Evolutionary conservation across 2,888 invertebrate species (phyloP).

Genomic region (Phoenoteleia sp.): DNA sequence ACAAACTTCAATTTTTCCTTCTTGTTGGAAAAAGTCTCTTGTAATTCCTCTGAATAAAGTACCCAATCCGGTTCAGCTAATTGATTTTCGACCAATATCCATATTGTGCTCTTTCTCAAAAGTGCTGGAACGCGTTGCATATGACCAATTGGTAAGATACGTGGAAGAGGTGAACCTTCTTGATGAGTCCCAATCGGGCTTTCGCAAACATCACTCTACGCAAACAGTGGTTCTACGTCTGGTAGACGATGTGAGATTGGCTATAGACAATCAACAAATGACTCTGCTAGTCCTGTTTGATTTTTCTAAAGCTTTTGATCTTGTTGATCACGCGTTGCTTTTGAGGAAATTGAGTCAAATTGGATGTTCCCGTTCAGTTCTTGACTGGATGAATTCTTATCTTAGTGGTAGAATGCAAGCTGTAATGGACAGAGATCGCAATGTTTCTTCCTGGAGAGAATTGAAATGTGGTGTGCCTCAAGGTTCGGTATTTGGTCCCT

Average conservation of each 20-base stretch:
- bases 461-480: not conserved
- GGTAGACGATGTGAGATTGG: constrained; percentile 1
- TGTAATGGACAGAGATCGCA: not conserved
- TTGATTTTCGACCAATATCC: constrained; percentile 14
- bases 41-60: not conserved
- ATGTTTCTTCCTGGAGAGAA: not conserved
- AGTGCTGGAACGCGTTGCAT: not conserved
- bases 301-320: constrained; percentile 16
- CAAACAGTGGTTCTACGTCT: constrained; percentile 1
- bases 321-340: constrained; percentile 2
- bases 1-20: not conserved
- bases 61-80: not conserved
- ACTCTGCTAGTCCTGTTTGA: constrained; percentile 16
- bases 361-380: not conserved
- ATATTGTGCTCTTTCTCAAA: not conserved
- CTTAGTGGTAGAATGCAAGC: not conserved
- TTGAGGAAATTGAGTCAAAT: not conserved
- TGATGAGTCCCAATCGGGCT: constrained; percentile 19
- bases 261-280: not conserved
- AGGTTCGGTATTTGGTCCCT: not conserved
- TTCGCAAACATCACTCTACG: not conserved
- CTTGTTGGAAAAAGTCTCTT: not conserved
- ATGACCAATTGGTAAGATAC: not conserved
- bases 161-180: not conserved
- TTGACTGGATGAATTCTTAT: constrained; percentile 9